Conservation (phyloP, 2,888 invertebrate genomes). For the Limnephilus marmoratus region DNA sequence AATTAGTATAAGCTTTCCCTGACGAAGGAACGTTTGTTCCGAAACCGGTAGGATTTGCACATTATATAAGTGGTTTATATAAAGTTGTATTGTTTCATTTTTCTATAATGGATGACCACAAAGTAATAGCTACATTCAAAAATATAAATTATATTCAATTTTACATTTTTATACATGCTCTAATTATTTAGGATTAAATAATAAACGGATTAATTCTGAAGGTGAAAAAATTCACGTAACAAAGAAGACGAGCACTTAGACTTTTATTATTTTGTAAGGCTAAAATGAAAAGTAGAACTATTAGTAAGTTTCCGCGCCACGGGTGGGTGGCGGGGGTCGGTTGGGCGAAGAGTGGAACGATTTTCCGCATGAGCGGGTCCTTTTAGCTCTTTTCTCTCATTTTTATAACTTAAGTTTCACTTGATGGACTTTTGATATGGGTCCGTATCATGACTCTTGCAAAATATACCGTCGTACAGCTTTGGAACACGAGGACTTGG, state of each 20-base stretch:
- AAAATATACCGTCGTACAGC: not conserved
- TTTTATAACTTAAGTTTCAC: slow-evolving; percentile 59
- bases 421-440: slow-evolving; percentile 54
- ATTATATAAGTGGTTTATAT: too few species aligned
- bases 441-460: slow-evolving; percentile 48
- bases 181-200: not conserved
- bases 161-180: too few species aligned
- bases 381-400: slow-evolving; percentile 55
- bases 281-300: slow-evolving; percentile 26
- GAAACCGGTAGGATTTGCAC: too few species aligned
- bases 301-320: slow-evolving; percentile 12
- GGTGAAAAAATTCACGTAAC: not conserved
- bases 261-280: not conserved
- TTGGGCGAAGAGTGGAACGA: slow-evolving; percentile 41
- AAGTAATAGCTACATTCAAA: too few species aligned
- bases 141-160: too few species aligned
- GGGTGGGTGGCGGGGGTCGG: slow-evolving; percentile 20
- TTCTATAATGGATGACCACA: too few species aligned
- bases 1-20: too few species aligned
- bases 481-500: not conserved
- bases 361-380: slow-evolving; percentile 56
- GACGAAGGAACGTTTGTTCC: too few species aligned
- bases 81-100: too few species aligned
- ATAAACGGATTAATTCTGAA: not conserved
- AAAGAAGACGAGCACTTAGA: not conserved